Base-by-base conservation (phyloP, 2,888 invertebrate genomes). In the Reticulitermes lucifugus region DNA sequence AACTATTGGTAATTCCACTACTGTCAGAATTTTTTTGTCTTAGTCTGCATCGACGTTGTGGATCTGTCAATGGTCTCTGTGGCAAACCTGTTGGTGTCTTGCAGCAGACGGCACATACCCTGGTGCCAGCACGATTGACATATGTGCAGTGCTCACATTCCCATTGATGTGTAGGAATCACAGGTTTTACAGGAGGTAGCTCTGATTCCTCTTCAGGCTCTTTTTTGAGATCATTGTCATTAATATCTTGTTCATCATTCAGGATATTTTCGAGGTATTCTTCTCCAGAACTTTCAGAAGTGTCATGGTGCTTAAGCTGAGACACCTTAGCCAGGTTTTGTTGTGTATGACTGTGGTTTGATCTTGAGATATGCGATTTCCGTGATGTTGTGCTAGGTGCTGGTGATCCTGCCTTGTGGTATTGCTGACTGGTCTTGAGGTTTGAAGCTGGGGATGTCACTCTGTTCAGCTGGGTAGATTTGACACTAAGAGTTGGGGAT, bases 101-200 rank as follows among this genome's bases (percentile, higher is more conserved):
- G 89, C 97, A 98, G 89, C 98, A 98, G 83, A 98, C 94, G 22
- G 93, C 93, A 89, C 98, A 98, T 70, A 98, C 96, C 88, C 95
- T 94, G 0, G 95, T 94, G 35, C 95, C 95, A 0, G 95, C 92
- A 86, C 96, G 95, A 89, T 98, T 98, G 5, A 97, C 95, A 89
- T 95, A 97, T 0, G 98, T 98, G 89, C 98, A 98, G 89, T 97
- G 96, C 89, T 97, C 96, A 90, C 98, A 98, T 87, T 96, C 94
- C 98, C 98, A 98, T 84, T 93, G 92, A 22, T 93, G 91, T 70
- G 90, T 91, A 0, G 94, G 94, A 85, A 83, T 88, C 82, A 80
- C 86, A 83, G 18, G 89, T 88, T 71, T 88, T 22, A 93, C 92
- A 1, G 92, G 91, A 22, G 92, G 91, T 83, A 91, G 91, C 3